These are phyloP conservation scores for Dorcus parallelipipedus DNA, from an alignment of 2,888 invertebrate genomes.

Conservation along the genomic window DNA sequence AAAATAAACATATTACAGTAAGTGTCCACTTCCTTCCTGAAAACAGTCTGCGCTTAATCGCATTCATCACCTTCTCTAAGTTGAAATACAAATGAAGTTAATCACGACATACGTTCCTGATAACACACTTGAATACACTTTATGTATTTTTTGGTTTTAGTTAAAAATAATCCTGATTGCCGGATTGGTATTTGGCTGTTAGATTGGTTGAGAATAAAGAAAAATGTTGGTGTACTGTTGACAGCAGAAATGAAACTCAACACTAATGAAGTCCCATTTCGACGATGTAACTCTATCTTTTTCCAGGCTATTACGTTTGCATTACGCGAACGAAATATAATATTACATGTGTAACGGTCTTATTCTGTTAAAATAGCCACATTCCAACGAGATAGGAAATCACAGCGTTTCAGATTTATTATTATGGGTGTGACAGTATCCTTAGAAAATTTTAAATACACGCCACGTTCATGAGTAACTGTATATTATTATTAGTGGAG, in stretches of 20 bases:
- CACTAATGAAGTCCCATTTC: background rate
- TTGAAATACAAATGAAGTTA: too few relatives aligned
- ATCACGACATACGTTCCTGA: too few relatives aligned
- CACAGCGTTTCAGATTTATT: constrained; percentile 25
- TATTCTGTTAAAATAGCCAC: constrained; percentile 22
- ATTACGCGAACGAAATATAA: background rate
- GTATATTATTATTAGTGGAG: background rate
- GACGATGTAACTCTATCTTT: background rate
- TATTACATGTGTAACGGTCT: constrained; percentile 26
- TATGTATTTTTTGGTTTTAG: too few relatives aligned
- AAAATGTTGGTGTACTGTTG: too few relatives aligned
- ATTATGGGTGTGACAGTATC: constrained; percentile 22
- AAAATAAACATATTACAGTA: too few relatives aligned
- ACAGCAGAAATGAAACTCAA: background rate
- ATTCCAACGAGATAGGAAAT: constrained; percentile 24
- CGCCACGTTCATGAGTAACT: background rate
- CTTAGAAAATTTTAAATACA: background rate
- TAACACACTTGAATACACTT: too few relatives aligned
- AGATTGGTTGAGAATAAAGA: too few relatives aligned
- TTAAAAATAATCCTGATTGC: too few relatives aligned
- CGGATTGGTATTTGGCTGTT: too few relatives aligned
- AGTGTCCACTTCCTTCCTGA: too few relatives aligned
- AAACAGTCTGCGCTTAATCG: too few relatives aligned
- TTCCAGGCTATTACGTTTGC: constrained; percentile 1
- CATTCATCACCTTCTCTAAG: too few relatives aligned